Evolutionary conservation across 2,888 invertebrate genomes (phyloP).

Genomic region (Netelia melanura): DNA sequence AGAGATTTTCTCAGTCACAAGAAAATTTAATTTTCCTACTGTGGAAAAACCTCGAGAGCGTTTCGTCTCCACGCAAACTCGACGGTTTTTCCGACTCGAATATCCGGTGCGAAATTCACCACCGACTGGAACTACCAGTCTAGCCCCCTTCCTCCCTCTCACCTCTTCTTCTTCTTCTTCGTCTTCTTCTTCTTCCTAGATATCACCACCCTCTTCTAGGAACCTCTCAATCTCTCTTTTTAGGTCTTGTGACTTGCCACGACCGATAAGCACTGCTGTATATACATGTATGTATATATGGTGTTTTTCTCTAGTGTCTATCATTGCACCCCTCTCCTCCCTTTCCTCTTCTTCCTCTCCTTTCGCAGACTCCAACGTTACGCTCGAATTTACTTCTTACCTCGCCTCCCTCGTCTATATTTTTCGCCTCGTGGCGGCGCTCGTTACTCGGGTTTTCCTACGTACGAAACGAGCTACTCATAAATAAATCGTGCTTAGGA

Average conservation of each 20-base stretch:
- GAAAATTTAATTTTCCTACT: slow-evolving; percentile 68
- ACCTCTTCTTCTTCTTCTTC: background rate
- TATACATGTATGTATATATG: slow-evolving; percentile 7
- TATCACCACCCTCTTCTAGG: slow-evolving; percentile 14
- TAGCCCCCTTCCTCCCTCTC: slow-evolving; percentile 2
- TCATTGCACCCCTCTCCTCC: background rate
- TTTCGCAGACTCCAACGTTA: slow-evolving; percentile 26
- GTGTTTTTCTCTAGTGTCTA: slow-evolving; percentile 17
- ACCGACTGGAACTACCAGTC: slow-evolving; percentile 32
- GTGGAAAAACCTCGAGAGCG: slow-evolving; percentile 58
- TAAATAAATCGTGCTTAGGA: background rate
- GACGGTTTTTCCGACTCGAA: slow-evolving; percentile 67
- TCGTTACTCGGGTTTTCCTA: slow-evolving; percentile 28
- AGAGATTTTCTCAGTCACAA: slow-evolving; percentile 57
- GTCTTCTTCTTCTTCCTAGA: background rate
- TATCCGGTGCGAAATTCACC: slow-evolving; percentile 66
- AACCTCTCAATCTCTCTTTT: slow-evolving; percentile 58
- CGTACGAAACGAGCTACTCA: background rate
- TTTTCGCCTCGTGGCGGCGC: slow-evolving; percentile 1
- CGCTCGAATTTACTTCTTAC: slow-evolving; percentile 40
- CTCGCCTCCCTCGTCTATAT: slow-evolving; percentile 24
- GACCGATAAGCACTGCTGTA: slow-evolving; percentile 53
- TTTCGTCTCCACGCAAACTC: slow-evolving; percentile 58
- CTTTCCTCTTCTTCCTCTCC: slow-evolving; percentile 10
- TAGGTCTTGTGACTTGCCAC: slow-evolving; percentile 41